Evolutionary conservation across 2,888 invertebrate genomes (phyloP).

Genomic region (Lasioglossum malachurum): DNA sequence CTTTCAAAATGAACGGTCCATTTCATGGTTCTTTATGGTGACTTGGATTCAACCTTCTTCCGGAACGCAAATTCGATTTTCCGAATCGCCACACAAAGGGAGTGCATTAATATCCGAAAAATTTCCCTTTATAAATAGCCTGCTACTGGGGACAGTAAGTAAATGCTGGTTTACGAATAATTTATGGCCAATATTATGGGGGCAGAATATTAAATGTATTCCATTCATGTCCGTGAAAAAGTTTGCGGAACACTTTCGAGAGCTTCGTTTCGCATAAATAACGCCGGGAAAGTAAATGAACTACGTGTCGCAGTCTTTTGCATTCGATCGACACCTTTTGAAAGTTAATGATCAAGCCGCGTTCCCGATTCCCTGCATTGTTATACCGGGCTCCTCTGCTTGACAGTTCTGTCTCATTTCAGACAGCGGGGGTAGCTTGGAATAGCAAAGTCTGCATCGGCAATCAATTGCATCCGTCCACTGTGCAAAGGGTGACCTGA

Average conservation of each 20-base stretch:
- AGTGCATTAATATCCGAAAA: neutral
- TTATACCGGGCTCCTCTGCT: conserved; percentile 5
- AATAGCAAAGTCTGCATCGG: conserved; percentile 26
- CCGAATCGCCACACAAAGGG: neutral
- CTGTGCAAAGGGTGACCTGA: conserved; percentile 12
- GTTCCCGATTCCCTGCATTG: conserved; percentile 25
- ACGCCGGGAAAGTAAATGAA: conserved; percentile 14
- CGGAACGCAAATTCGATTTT: neutral
- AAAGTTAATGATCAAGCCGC: conserved; percentile 23
- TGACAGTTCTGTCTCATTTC: conserved; percentile 28
- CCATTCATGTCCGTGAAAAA: neutral
- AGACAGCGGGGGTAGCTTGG: neutral
- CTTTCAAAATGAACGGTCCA: no score
- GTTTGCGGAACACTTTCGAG: conserved; percentile 1
- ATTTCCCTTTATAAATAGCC: neutral
- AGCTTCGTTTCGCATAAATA: conserved; percentile 18
- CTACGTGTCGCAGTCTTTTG: conserved; percentile 23
- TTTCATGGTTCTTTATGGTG: neutral
- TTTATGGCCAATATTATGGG: neutral
- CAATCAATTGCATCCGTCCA: conserved; percentile 40
- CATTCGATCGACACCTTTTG: conserved; percentile 18
- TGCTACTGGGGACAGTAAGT: neutral
- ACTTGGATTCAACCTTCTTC: neutral
- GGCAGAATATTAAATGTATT: conserved; percentile 13
- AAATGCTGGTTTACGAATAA: conserved; percentile 8